Percentiles rank a stretch among this genome's conserved stretches.
These are phyloP conservation scores for Nesidiocoris tenuis DNA, from an alignment of 2,888 invertebrate genomes.

Conservation along the genomic window DNA sequence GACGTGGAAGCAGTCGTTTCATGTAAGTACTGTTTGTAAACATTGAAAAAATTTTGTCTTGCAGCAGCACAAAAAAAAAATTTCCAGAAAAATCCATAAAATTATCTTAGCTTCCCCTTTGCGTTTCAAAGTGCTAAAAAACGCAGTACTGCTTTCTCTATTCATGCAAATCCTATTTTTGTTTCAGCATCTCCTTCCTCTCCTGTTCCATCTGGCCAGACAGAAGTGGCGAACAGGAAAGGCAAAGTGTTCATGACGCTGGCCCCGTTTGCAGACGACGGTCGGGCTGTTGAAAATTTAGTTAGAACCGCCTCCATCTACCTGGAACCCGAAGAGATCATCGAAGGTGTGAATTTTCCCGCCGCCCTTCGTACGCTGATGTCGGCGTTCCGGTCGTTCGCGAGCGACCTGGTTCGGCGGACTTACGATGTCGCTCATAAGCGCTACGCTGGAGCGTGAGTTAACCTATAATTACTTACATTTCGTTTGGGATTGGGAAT, in stretches of 20 bases:
- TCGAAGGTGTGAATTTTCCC: constrained; percentile 29
- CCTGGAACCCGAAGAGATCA: constrained; percentile 34
- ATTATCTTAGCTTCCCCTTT: background rate
- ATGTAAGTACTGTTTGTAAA: background rate
- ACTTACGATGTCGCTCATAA: constrained; percentile 48
- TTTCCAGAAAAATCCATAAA: no score
- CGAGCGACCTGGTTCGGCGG: constrained; percentile 50
- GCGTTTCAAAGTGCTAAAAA: background rate
- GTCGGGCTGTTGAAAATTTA: constrained; percentile 12
- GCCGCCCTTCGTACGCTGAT: constrained; percentile 40
- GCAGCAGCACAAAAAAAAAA: no score
- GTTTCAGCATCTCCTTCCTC: background rate
- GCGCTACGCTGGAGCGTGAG: constrained; percentile 42
- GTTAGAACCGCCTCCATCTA: constrained; percentile 11
- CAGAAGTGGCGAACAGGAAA: background rate
- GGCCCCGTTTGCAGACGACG: constrained; percentile 14
- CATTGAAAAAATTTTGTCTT: no score
- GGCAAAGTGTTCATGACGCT: constrained; percentile 29
- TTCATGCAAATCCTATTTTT: no score
- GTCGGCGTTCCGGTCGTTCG: constrained; percentile 48
- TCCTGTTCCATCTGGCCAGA: background rate
- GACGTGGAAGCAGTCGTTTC: background rate
- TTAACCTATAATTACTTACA: no score
- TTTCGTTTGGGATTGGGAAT: no score
- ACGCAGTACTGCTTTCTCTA: no score